Percentiles rank a stretch among this genome's conserved stretches.
Evolutionary conservation across 1,140 invertebrate species (phyloP).

Genomic region (Thaumatotibia leucotreta): DNA sequence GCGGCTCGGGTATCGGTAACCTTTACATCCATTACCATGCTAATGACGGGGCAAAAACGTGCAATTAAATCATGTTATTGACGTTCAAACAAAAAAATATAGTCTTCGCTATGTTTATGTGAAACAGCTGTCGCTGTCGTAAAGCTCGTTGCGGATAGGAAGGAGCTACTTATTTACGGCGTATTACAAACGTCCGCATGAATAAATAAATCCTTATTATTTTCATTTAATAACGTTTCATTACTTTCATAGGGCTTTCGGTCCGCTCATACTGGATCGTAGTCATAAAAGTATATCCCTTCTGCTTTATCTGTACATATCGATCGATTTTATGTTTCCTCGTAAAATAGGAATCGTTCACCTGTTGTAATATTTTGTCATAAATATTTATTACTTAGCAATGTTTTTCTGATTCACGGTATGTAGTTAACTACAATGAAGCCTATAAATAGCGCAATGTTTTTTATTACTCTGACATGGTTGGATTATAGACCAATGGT

Average conservation of each 20-base stretch:
- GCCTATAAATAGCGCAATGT: not conserved
- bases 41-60: not conserved
- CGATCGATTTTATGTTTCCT: constrained; percentile 7
- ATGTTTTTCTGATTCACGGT: not conserved
- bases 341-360: constrained; percentile 4
- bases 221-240: not conserved
- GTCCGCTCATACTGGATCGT: not conserved
- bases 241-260: not conserved
- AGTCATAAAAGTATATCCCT: constrained; percentile 1
- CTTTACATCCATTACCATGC: constrained; percentile 21
- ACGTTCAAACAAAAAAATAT: not conserved
- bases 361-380: constrained; percentile 9
- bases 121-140: not conserved
- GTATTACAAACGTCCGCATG: not conserved
- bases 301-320: constrained; percentile 7
- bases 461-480: not conserved
- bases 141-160: not conserved
- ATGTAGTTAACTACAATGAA: not conserved
- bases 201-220: not conserved
- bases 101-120: not conserved
- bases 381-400: constrained; percentile 6
- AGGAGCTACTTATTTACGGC: not conserved
- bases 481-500: not conserved
- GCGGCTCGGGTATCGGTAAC: constrained; percentile 27
- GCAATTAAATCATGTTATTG: not conserved